Base-by-base conservation (phyloP, 2,888 invertebrate genomes). In the Ormyrus labotus region DNA sequence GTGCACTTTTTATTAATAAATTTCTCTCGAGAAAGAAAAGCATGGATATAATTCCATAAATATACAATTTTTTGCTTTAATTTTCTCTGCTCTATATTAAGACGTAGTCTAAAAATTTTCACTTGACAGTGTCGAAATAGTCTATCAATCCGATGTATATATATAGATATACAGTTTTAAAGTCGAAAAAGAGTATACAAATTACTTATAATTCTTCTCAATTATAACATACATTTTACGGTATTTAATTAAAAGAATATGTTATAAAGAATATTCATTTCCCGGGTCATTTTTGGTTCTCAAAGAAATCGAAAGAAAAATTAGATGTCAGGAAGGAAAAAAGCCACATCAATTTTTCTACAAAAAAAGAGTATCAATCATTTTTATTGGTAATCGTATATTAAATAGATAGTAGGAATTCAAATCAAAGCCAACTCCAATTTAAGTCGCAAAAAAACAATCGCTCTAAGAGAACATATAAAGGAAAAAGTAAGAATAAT, bases 1-100 rank as follows among this genome's bases (percentile, higher is more conserved):
- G 79, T 84, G 80, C 79, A 83, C 63, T 83, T 84, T 80, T 83
- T 81, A 73, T 77, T 69, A 60, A 69, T 72, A 71, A 70, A 64
- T 74, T 78, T 58, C 51, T 82, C 51, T 72, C 55, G 34, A 79
- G 58, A 79, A 77, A 78, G 61, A 77, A 77, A 83, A 80, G 63
- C 73, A 82, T 58, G 73, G 53, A 69, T 68, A 80, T 75, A 72
- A 63, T 72, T 69, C 61, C 78, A 77, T 80, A 77, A 77, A 76
- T 81, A 74, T 81, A 78, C 65, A 80, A 74, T 80, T 79, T 65
- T 47, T 70, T 53, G 57, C 60, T 65, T 58, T 51, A 5, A 74
- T 64, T 74, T 55, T 60, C 11, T 48, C 76, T 69, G 67, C 48
- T 71, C 57, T 65, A 63, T 73, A 48, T 64, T 71, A 72, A 80